These are phyloP conservation scores for Tetragonisca angustula DNA, from an alignment of 2,888 invertebrate genomes.

Conservation along the genomic window DNA sequence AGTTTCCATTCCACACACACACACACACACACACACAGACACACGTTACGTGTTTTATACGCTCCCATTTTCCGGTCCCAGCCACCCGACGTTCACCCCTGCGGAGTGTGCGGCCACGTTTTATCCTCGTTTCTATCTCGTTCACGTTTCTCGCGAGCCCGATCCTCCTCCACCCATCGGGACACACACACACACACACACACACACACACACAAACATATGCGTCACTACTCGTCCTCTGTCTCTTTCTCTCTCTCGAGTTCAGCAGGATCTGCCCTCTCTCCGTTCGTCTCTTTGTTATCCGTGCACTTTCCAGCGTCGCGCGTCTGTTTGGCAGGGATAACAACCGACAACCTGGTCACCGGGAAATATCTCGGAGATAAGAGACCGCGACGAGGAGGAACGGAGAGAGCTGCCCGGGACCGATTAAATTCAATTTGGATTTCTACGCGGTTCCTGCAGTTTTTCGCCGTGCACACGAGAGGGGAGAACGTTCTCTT, in stretches of 20 bases:
- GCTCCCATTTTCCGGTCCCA: neutral
- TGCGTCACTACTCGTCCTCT: neutral
- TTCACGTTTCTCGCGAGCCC: conserved; percentile 25
- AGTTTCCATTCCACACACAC: conserved; percentile 27
- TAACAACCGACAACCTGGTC: neutral
- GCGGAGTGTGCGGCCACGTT: conserved; percentile 49
- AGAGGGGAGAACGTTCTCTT: neutral
- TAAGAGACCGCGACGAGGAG: neutral
- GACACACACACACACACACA: too few species aligned
- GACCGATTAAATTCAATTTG: conserved; percentile 27
- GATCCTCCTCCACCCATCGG: conserved; percentile 10
- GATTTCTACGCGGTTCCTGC: neutral
- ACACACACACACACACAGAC: neutral
- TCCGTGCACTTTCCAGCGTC: conserved; percentile 5
- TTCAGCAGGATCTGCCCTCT: neutral
- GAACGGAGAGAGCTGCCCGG: neutral
- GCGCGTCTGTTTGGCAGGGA: conserved; percentile 2
- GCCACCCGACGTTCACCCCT: conserved; percentile 5
- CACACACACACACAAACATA: neutral
- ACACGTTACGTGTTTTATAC: too few species aligned
- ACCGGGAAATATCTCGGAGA: neutral
- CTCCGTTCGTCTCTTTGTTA: neutral
- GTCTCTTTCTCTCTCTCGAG: neutral
- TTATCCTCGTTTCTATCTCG: conserved; percentile 65
- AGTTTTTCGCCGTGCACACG: neutral